Percentiles rank a stretch among this genome's conserved stretches.
These are phyloP conservation scores for Diplosoma virens DNA, from an alignment of 23 tunicate genomes.

Conservation along the genomic window DNA sequence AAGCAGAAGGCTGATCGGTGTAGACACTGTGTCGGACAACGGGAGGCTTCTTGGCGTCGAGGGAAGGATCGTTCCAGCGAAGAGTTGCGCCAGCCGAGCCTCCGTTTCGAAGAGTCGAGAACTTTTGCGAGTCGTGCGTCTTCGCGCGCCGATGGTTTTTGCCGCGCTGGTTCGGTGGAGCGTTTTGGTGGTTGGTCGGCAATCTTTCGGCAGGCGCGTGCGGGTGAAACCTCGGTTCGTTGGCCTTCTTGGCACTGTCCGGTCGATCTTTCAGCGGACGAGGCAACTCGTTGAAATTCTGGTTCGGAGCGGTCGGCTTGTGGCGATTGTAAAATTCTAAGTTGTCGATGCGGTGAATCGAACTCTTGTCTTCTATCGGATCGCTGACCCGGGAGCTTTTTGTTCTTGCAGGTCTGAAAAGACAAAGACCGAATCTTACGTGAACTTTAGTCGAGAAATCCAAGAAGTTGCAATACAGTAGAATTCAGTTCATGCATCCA, in stretches of 20 bases:
- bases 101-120: neutral
- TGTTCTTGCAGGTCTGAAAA: slow-evolving; percentile 9
- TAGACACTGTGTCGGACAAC: slow-evolving; percentile 52
- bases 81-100: no score
- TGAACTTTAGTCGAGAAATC: no score
- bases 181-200: neutral
- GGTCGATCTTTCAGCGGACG: neutral
- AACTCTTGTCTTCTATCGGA: neutral
- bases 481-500: no score
- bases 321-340: slow-evolving; percentile 68
- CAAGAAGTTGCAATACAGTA: no score
- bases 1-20: slow-evolving; percentile 48
- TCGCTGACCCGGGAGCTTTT: neutral
- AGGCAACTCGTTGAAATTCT: neutral
- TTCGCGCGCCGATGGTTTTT: neutral
- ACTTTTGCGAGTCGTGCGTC: neutral
- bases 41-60: neutral
- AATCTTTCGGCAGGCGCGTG: neutral
- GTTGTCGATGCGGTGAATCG: slow-evolving; percentile 36
- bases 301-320: slow-evolving; percentile 27
- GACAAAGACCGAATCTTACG: no score
- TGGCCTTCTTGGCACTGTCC: neutral
- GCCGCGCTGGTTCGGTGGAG: neutral
- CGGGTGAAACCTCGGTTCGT: neutral
- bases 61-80: no score